Conservation (phyloP, 2,888 invertebrate genomes). For the Allacma fusca region DNA sequence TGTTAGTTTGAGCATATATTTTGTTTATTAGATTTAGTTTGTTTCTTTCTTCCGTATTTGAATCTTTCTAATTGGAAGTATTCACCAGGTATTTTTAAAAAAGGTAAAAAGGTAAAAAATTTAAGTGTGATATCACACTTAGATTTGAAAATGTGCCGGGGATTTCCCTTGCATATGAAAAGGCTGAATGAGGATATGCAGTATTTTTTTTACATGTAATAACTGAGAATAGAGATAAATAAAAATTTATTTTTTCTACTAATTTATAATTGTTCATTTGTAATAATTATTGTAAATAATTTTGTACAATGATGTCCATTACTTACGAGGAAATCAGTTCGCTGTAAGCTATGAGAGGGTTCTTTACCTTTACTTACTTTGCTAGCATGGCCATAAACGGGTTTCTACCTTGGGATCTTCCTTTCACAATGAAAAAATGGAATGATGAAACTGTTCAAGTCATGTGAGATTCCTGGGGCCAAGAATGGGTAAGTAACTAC, state of each 20-base stretch:
- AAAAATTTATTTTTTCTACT: no score
- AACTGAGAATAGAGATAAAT: no score
- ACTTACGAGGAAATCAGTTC: conserved; percentile 99
- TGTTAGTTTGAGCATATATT: no score
- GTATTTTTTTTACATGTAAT: no score
- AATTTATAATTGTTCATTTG: no score
- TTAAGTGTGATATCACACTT: no score
- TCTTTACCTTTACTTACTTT: conserved; percentile 99
- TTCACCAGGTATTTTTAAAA: no score
- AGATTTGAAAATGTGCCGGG: conserved; percentile 93
- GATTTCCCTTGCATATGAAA: conserved; percentile 91
- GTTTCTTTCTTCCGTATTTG: no score
- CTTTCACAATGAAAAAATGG: conserved; percentile 96
- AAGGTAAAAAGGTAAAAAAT: no score
- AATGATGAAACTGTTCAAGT: conserved; percentile 81
- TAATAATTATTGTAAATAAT: no score
- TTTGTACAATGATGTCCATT: conserved; percentile 93
- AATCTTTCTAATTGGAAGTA: no score
- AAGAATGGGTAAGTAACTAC: conserved; percentile 87
- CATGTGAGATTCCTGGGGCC: conserved; percentile 87
- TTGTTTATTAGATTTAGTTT: no score
- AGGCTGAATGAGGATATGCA: conserved; percentile 88
- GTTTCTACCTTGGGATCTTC: conserved; percentile 86
- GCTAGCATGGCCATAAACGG: conserved; percentile 99
- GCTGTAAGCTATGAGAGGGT: conserved; percentile 99